phyloP scores from a whole-genome alignment of 2,797 vertebrate genomes.

The Schizopygopsis malacanthus region DNA sequence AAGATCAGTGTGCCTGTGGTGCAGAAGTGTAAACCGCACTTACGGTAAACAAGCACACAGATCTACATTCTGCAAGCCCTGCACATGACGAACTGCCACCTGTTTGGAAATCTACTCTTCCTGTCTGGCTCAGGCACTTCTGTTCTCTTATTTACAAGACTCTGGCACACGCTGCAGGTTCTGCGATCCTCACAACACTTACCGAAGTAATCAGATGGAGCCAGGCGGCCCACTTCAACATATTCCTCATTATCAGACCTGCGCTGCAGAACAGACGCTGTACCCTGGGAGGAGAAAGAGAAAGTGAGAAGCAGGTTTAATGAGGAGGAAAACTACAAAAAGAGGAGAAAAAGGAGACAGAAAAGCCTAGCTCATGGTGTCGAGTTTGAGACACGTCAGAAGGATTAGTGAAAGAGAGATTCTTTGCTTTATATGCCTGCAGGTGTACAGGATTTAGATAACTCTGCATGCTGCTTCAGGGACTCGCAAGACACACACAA shows the following conservation, averaged over 20 bases:
- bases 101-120: conserved; percentile 41
- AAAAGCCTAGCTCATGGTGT: conserved; percentile 47
- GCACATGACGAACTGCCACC: conserved; percentile 40
- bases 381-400: conserved; percentile 54
- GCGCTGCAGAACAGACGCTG: conserved; percentile 94
- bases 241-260: conserved; percentile 95
- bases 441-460: conserved; percentile 44
- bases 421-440: conserved; percentile 69
- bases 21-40: conserved; percentile 37
- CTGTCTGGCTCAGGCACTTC: conserved; percentile 35
- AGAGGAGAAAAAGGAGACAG: conserved; percentile 38
- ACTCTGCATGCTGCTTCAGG: conserved; percentile 8
- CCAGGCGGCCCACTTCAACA: conserved; percentile 92
- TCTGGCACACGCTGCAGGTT: conserved; percentile 17
- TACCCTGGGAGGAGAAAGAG: conserved; percentile 79
- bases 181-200: conserved; percentile 66
- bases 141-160: conserved; percentile 32
- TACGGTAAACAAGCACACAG: conserved; percentile 39
- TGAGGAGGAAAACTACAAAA: conserved; percentile 4
- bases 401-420: conserved; percentile 75
- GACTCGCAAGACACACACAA: background rate
- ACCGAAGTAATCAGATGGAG: conserved; percentile 98
- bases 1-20: conserved; percentile 14
- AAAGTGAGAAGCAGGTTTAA: conserved; percentile 38
- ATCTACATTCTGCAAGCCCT: conserved; percentile 45